Conservation (phyloP, 2,888 invertebrate genomes). For the Trisateles emortualis region DNA sequence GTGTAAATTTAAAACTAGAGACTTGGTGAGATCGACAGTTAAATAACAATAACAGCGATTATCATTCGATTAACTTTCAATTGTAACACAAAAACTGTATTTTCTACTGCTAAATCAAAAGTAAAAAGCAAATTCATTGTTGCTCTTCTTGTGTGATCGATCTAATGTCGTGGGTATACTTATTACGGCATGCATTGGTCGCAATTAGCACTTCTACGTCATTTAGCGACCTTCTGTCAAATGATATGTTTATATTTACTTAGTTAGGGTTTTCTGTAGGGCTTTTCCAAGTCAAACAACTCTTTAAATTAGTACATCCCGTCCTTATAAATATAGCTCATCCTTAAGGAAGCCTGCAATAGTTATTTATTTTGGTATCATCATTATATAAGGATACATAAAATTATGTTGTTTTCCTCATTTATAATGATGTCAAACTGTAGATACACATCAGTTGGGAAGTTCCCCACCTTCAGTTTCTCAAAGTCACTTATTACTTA, state of each 20-base stretch:
- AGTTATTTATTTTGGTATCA: background rate
- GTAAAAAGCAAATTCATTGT: constrained; percentile 16
- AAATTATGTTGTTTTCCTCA: background rate
- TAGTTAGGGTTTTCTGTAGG: no score
- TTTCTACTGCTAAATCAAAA: background rate
- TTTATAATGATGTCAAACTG: background rate
- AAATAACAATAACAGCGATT: background rate
- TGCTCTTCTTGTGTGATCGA: constrained; percentile 6
- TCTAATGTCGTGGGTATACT: no score
- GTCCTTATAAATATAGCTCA: background rate
- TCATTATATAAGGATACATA: background rate
- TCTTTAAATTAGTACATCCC: background rate
- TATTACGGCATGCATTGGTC: no score
- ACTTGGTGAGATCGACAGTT: background rate
- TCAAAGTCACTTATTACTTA: no score
- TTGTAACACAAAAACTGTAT: constrained; percentile 11
- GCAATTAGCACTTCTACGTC: no score
- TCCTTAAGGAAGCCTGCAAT: background rate
- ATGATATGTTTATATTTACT: no score
- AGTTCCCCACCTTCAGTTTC: no score
- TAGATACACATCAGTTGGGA: background rate
- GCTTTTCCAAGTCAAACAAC: no score
- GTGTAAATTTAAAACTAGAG: background rate
- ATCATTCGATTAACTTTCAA: constrained; percentile 17
- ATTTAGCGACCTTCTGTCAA: no score